Percentiles rank a stretch among this genome's conserved stretches.
Evolutionary conservation across 2,113 vertebrate species (phyloP).

Genomic region (Zosterops pallidus): DNA sequence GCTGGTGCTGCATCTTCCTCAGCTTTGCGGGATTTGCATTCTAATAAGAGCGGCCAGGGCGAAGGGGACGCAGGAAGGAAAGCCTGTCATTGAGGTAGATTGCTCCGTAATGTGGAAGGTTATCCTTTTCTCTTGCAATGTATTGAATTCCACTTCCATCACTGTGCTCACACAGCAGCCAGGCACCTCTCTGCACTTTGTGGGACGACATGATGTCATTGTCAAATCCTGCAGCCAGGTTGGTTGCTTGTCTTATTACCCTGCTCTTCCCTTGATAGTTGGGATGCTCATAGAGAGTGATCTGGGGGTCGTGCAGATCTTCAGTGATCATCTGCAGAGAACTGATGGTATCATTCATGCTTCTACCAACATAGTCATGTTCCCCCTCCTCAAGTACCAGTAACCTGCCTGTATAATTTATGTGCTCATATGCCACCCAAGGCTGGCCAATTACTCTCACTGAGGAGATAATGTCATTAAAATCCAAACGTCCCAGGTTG

Average conservation of each 20-base stretch:
- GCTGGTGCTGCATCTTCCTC: neutral
- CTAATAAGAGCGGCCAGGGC: neutral
- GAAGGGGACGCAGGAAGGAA: slow-evolving; percentile 16
- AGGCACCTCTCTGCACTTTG: slow-evolving; percentile 16
- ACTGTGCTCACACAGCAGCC: neutral
- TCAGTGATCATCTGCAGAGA: slow-evolving; percentile 26
- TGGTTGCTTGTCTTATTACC: neutral
- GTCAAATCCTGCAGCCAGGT: fast-evolving
- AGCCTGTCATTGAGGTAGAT: neutral
- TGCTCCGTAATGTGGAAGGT: neutral
- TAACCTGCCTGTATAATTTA: neutral
- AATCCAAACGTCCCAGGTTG: neutral
- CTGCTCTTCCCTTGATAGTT: neutral
- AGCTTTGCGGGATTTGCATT: neutral
- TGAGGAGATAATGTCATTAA: neutral
- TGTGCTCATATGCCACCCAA: neutral
- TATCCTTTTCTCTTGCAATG: neutral
- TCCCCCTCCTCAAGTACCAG: slow-evolving; percentile 35
- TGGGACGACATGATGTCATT: neutral
- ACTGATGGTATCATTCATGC: neutral
- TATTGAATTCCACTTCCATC: neutral
- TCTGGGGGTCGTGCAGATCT: neutral
- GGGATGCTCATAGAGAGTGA: neutral
- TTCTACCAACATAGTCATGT: neutral
- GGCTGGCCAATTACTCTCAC: neutral